These are phyloP conservation scores for Mylabris phalerata DNA, from an alignment of 1,140 invertebrate genomes.

Conservation along the genomic window DNA sequence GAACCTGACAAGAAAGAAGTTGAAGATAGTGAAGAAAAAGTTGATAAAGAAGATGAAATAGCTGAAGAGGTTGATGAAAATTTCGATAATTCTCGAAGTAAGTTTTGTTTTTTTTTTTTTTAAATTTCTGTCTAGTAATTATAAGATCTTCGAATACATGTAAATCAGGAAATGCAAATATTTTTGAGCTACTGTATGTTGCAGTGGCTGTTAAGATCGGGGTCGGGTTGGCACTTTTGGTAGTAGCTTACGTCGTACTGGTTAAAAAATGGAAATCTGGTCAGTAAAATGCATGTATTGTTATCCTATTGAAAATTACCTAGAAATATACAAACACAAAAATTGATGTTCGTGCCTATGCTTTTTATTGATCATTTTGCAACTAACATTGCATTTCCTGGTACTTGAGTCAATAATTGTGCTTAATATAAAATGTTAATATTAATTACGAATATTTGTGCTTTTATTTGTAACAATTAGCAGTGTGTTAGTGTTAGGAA, in stretches of 20 bases:
- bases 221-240: conserved; percentile 65
- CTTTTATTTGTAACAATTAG: no score
- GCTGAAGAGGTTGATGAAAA: conserved; percentile 40
- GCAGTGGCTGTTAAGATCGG: conserved; percentile 72
- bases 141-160: conserved; percentile 18
- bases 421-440: no score
- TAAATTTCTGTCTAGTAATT: background rate
- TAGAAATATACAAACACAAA: background rate
- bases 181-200: conserved; percentile 46
- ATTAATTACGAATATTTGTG: no score
- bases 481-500: no score
- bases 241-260: conserved; percentile 68
- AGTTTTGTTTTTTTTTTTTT: conserved; percentile 15
- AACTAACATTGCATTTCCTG: conserved; percentile 39
- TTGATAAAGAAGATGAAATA: conserved; percentile 38
- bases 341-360: conserved; percentile 20
- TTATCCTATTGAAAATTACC: background rate
- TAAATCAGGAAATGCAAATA: conserved; percentile 37
- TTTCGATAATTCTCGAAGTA: conserved; percentile 39
- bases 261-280: conserved; percentile 44
- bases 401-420: conserved; percentile 9
- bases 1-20: conserved; percentile 25
- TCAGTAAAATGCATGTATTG: conserved; percentile 33
- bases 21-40: conserved; percentile 39
- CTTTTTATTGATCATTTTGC: conserved; percentile 22